Percentiles rank a stretch among this genome's conserved stretches.
phyloP scores from a whole-genome alignment of 2,113 vertebrate species.

The Hippocampus abdominalis region DNA sequence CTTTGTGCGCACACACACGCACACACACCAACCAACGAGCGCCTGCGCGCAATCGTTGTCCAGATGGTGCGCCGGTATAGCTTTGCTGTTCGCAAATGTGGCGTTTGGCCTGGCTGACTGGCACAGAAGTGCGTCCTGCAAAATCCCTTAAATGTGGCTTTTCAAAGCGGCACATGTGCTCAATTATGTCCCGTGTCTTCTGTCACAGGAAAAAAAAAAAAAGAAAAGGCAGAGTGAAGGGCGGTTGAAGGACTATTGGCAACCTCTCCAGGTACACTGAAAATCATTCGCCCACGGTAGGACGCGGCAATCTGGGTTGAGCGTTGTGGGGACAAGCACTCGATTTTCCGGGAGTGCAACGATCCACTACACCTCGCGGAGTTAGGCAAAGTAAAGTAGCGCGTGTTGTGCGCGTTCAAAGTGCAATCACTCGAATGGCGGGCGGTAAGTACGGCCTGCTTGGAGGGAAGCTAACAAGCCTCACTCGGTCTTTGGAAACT shows the following conservation, averaged over 20 bases:
- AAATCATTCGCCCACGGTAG: not conserved
- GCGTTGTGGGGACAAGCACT: no score
- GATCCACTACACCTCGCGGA: not conserved
- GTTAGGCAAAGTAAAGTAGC: conserved; percentile 9
- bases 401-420: conserved; percentile 21
- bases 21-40: no score
- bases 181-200: conserved; percentile 47
- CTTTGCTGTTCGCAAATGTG: conserved; percentile 32
- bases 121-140: conserved; percentile 47
- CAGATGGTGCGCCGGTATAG: conserved; percentile 59
- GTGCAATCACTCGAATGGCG: conserved; percentile 2
- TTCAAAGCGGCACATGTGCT: conserved; percentile 52
- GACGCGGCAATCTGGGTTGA: not conserved
- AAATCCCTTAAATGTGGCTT: conserved; percentile 59
- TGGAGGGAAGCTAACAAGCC: conserved; percentile 17
- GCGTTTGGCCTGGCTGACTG: conserved; percentile 46
- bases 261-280: not conserved
- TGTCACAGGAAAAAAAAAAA: conserved; percentile 41
- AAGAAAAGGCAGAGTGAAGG: conserved; percentile 31
- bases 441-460: conserved; percentile 13
- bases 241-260: conserved; percentile 24
- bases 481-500: conserved; percentile 30
- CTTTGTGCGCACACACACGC: conserved; percentile 16
- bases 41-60: not conserved
- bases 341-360: conserved; percentile 25